Evolutionary conservation across 2,797 vertebrate genomes (phyloP).

Genomic region (Enteromius treurensis): DNA sequence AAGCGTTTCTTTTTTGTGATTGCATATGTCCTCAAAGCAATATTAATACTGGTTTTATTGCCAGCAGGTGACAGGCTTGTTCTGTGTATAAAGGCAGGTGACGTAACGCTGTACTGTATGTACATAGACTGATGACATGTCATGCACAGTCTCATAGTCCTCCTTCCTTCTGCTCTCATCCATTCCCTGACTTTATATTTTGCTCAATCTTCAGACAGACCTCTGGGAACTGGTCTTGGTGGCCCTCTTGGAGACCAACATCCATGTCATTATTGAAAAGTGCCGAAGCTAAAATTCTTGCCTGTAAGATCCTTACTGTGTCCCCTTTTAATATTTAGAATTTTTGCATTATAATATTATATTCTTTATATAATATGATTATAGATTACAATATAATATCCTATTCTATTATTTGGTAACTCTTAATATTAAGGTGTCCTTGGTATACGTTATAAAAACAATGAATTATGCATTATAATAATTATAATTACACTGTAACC

Average conservation of each 20-base stretch:
- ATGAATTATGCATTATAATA: neutral
- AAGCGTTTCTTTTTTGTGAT: neutral
- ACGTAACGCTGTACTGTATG: constrained; percentile 17
- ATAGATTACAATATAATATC: neutral
- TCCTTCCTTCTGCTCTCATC: neutral
- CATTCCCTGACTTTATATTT: neutral
- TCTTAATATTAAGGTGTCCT: neutral
- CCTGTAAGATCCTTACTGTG: constrained; percentile 76
- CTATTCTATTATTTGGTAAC: neutral
- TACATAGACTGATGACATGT: neutral
- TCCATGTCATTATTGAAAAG: constrained; percentile 92
- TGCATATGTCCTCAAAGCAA: neutral
- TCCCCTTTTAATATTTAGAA: neutral
- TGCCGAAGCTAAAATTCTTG: constrained; percentile 89
- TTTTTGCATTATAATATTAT: neutral
- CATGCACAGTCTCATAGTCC: constrained; percentile 4
- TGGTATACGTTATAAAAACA: neutral
- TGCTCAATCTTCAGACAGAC: constrained; percentile 64
- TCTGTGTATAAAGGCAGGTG: constrained; percentile 20
- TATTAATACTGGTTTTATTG: constrained; percentile 10
- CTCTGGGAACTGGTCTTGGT: constrained; percentile 83
- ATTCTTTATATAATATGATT: too few relatives aligned
- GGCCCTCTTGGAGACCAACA: constrained; percentile 90
- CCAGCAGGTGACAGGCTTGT: constrained; percentile 27
- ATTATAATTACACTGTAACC: too few relatives aligned